Percentiles rank a stretch among this genome's conserved stretches.
These are phyloP conservation scores for Epizoanthus scotinus DNA, from an alignment of 92 coral and sea anemone species.

Conservation along the genomic window DNA sequence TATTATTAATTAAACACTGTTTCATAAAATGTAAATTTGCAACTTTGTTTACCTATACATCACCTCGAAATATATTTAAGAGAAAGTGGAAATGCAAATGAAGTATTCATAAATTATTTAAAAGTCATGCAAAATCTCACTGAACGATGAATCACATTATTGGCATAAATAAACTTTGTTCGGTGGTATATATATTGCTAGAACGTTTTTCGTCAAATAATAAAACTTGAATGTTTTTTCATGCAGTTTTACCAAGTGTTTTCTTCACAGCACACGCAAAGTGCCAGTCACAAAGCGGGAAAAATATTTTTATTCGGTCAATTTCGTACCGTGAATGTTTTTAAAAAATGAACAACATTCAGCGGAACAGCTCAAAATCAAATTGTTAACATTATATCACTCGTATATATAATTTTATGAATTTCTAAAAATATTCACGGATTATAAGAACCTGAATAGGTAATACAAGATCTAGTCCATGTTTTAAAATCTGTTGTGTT, in stretches of 20 bases:
- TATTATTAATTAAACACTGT: conserved; percentile 8
- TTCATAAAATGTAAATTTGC: conserved; percentile 1
- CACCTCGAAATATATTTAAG: conserved; percentile 19
- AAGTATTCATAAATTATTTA: conserved; percentile 31
- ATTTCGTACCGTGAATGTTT: conserved; percentile 20
- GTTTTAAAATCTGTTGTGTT: neutral
- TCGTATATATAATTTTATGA: neutral
- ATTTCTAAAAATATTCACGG: conserved; percentile 11
- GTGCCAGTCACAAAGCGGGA: neutral
- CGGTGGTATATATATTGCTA: neutral
- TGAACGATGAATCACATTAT: conserved; percentile 32
- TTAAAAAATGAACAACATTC: conserved; percentile 44
- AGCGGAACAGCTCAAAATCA: conserved; percentile 7
- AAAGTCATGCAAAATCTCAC: conserved; percentile 40
- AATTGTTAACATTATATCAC: conserved; percentile 14
- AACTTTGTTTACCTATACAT: conserved; percentile 26
- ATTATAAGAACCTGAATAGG: neutral
- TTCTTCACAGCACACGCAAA: neutral
- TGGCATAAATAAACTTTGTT: conserved; percentile 6
- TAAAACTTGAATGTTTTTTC: neutral
- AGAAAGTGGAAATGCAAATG: conserved; percentile 39
- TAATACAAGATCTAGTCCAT: neutral
- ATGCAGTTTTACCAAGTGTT: neutral
- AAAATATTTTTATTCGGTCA: conserved; percentile 24
- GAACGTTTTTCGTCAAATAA: neutral